phyloP scores from a whole-genome alignment of 2,797 vertebrate genomes.

The Iguana delicatissima region DNA sequence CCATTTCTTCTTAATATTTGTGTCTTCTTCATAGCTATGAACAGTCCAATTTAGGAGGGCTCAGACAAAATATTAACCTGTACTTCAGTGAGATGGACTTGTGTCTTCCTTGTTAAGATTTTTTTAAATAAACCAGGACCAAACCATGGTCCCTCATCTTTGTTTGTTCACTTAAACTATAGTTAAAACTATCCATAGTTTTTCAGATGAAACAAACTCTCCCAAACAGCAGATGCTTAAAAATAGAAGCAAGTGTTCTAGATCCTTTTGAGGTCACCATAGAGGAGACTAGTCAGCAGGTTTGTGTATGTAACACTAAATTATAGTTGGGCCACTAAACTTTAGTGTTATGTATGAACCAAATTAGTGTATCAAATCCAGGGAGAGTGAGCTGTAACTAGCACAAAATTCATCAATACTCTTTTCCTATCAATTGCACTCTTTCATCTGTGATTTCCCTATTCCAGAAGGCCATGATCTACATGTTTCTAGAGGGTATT shows the following conservation, averaged over 20 bases:
- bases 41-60: background rate
- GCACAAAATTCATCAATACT: too few species aligned
- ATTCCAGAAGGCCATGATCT: background rate
- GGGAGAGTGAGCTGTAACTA: background rate
- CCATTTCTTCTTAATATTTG: background rate
- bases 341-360: background rate
- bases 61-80: background rate
- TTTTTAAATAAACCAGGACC: background rate
- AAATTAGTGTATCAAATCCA: background rate
- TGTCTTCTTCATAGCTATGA: too few species aligned
- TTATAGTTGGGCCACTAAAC: background rate
- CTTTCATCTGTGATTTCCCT: background rate
- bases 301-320: background rate
- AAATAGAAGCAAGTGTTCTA: background rate
- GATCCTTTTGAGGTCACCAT: background rate
- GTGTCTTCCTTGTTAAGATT: too few species aligned
- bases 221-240: background rate
- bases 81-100: background rate
- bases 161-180: background rate
- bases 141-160: background rate
- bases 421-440: background rate
- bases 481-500: background rate
- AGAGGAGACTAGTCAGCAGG: background rate
- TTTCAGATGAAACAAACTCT: background rate
- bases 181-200: background rate